Evolutionary conservation across 2,113 vertebrate genomes (phyloP).

Genomic region (Prunella fulvescens): DNA sequence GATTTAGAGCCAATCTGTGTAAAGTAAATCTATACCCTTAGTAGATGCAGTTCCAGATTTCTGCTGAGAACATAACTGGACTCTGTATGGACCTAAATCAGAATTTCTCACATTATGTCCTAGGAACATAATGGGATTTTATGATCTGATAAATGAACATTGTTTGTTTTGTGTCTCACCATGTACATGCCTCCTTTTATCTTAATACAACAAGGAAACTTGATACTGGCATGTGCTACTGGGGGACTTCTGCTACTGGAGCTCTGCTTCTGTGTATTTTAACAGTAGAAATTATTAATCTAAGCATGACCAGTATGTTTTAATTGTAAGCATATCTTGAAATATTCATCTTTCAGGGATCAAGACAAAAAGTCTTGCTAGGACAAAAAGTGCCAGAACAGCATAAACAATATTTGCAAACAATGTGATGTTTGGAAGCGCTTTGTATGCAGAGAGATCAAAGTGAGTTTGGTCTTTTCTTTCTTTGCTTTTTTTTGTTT

Average conservation of each 20-base stretch:
- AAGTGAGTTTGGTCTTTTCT: neutral
- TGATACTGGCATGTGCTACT: neutral
- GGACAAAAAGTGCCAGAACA: neutral
- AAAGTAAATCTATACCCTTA: neutral
- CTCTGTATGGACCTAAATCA: neutral
- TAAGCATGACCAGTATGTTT: neutral
- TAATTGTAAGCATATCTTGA: neutral
- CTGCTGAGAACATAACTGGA: neutral
- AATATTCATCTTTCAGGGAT: neutral
- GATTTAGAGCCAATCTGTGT: neutral
- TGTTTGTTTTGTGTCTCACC: neutral
- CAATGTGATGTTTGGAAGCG: fast-evolving
- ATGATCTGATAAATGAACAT: neutral
- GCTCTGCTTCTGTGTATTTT: neutral
- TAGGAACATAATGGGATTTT: neutral
- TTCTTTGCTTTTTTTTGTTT: neutral
- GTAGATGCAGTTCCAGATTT: neutral
- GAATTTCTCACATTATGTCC: neutral
- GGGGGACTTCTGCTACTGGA: neutral
- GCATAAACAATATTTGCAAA: neutral
- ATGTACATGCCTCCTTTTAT: neutral
- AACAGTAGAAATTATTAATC: neutral
- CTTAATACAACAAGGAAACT: neutral
- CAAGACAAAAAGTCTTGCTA: neutral
- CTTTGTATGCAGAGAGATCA: neutral